Conservation (phyloP, 2,888 invertebrate species). For the Mesorhabditis sp. region DNA sequence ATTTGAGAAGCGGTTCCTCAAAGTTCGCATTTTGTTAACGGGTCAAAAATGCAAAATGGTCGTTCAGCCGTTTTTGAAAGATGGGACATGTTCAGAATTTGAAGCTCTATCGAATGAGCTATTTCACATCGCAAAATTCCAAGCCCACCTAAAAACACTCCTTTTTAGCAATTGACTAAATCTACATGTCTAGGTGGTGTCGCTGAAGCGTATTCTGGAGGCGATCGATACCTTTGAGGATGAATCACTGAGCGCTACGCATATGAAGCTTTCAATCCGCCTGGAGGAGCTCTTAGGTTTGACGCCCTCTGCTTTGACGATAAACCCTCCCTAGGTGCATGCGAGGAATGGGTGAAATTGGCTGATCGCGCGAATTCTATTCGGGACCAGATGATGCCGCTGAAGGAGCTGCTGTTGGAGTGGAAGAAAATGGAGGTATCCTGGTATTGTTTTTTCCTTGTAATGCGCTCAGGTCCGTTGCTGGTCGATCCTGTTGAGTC, state of each 20-base stretch:
- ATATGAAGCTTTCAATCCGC: conserved; percentile 83
- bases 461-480: conserved; percentile 27
- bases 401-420: conserved; percentile 78
- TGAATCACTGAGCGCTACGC: conserved; percentile 67
- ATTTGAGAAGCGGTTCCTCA: too few relatives aligned
- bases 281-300: conserved; percentile 82
- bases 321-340: conserved; percentile 36
- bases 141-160: too few relatives aligned
- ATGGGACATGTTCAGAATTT: too few relatives aligned
- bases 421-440: conserved; percentile 73
- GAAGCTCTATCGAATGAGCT: background rate
- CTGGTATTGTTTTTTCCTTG: conserved; percentile 11
- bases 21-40: too few relatives aligned
- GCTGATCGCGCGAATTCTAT: conserved; percentile 69
- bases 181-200: conserved; percentile 20
- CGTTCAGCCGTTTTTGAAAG: too few relatives aligned
- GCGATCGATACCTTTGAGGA: conserved; percentile 35
- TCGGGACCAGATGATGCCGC: conserved; percentile 68
- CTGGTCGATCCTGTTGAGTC: conserved; percentile 39
- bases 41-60: too few relatives aligned
- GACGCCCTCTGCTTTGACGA: background rate
- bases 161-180: conserved; percentile 8
- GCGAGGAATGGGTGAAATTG: conserved; percentile 55
- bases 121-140: background rate
- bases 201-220: conserved; percentile 34